Percentiles rank a stretch among this genome's conserved stretches.
phyloP scores from a whole-genome alignment of 2,113 vertebrate genomes.

The Alces alces region DNA sequence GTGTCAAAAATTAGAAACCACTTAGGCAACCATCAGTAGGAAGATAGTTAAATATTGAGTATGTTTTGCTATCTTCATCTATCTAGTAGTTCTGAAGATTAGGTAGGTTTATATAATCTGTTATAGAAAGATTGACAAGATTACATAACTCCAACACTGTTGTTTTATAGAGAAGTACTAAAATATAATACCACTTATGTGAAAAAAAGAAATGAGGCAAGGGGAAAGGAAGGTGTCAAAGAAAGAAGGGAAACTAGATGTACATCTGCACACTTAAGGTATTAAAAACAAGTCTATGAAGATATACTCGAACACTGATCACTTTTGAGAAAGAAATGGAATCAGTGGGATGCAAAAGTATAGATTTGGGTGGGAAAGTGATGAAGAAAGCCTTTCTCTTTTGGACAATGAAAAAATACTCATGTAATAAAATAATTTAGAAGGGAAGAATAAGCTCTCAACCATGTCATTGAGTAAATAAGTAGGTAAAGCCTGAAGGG shows the following conservation, averaged over 20 bases:
- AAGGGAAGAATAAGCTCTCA: not conserved
- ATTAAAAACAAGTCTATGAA: not conserved
- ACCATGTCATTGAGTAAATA: not conserved
- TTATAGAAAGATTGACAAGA: not conserved
- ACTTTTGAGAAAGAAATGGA: slow-evolving; percentile 3
- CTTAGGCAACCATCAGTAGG: not conserved
- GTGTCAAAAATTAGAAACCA: not conserved
- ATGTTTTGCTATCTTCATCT: not conserved
- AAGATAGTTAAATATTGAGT: not conserved
- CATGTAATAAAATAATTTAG: not conserved
- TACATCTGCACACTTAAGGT: not conserved
- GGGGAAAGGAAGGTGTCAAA: not conserved
- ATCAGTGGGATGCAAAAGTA: not conserved
- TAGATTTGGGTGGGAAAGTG: not conserved
- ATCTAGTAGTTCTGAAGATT: not conserved
- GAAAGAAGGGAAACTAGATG: not conserved
- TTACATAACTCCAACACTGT: not conserved
- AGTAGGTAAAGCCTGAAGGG: not conserved
- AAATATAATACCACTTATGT: not conserved
- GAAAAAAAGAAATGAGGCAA: not conserved
- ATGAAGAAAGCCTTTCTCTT: not conserved
- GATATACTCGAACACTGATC: not conserved
- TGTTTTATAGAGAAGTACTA: not conserved
- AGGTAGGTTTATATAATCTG: not conserved
- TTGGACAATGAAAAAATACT: not conserved